A percentile compares a stretch with the other conserved stretches of the same genome.
phyloP scores from a whole-genome alignment of 2,888 invertebrate genomes.

The Pedicia rivosa region DNA sequence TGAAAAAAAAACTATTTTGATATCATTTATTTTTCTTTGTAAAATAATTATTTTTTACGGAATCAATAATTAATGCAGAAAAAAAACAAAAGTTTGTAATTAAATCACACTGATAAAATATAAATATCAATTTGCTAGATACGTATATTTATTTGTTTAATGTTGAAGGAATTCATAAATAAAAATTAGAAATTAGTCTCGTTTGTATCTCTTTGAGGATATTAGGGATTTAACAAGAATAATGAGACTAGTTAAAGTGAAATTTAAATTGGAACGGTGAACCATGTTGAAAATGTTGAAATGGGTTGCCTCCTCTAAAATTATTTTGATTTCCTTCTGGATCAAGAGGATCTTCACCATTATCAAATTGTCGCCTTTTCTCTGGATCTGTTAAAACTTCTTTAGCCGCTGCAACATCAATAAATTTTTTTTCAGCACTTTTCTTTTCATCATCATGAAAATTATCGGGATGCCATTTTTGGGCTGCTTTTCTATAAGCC shows the following conservation, averaged over 20 bases:
- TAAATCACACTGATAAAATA: no score
- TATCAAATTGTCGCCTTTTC: slow-evolving; percentile 86
- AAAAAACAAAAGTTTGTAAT: no score
- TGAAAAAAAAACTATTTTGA: no score
- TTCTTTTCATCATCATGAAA: slow-evolving; percentile 82
- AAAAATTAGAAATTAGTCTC: no score
- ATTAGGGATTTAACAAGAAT: no score
- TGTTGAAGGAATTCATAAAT: no score
- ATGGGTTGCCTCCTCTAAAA: slow-evolving; percentile 50
- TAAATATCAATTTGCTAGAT: no score
- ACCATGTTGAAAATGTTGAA: slow-evolving; percentile 69
- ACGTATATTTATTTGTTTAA: no score
- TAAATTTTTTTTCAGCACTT: slow-evolving; percentile 91
- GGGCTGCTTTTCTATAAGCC: slow-evolving; percentile 92
- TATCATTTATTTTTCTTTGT: no score
- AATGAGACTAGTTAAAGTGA: slow-evolving; percentile 73
- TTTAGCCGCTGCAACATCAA: slow-evolving; percentile 97
- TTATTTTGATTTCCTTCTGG: slow-evolving; percentile 60
- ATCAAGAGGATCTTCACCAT: slow-evolving; percentile 92
- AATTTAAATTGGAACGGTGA: slow-evolving; percentile 95
- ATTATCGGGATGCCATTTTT: slow-evolving; percentile 98
- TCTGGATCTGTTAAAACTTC: slow-evolving; percentile 81
- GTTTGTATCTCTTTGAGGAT: no score
- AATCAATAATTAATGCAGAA: no score
- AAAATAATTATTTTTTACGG: no score